phyloP scores from a whole-genome alignment of 2,797 vertebrate species.

The Acestrorhynchus altus region DNA sequence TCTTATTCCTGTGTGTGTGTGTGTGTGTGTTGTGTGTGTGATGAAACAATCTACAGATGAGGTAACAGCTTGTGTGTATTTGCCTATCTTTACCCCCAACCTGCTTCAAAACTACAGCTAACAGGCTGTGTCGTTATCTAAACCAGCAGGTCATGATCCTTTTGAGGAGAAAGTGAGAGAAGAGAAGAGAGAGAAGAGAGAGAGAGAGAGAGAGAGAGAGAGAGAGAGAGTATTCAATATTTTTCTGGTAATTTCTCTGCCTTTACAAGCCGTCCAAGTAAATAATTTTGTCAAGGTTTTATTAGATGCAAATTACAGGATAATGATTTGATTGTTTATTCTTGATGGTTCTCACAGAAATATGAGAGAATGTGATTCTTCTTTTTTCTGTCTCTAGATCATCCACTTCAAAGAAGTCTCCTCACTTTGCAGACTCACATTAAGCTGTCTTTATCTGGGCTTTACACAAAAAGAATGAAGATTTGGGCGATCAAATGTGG shows the following conservation, averaged over 20 bases:
- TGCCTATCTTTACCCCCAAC: slow-evolving; percentile 5
- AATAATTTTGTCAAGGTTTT: slow-evolving; percentile 64
- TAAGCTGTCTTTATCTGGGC: slow-evolving; percentile 17
- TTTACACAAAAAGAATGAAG: not conserved
- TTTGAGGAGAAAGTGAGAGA: slow-evolving; percentile 36
- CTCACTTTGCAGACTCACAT: not conserved
- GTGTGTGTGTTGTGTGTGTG: not conserved
- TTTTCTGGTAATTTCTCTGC: slow-evolving; percentile 67
- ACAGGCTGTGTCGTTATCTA: slow-evolving; percentile 65
- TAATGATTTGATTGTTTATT: slow-evolving; percentile 61
- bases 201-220: not conserved
- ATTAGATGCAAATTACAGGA: slow-evolving; percentile 71
- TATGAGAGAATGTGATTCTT: not conserved
- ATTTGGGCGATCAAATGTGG: not conserved
- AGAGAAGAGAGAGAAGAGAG: not conserved
- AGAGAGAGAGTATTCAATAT: slow-evolving; percentile 23
- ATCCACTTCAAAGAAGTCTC: not conserved
- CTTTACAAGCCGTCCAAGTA: too few species aligned
- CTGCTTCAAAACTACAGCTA: slow-evolving; percentile 42
- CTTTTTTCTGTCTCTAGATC: not conserved
- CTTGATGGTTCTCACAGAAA: slow-evolving; percentile 11
- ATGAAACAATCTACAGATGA: not conserved
- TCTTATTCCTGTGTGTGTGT: not conserved
- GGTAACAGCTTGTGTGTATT: slow-evolving; percentile 38
- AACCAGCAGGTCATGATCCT: slow-evolving; percentile 63